These are phyloP conservation scores for Augiades crinisus DNA, from an alignment of 2,888 invertebrate genomes.

Conservation along the genomic window DNA sequence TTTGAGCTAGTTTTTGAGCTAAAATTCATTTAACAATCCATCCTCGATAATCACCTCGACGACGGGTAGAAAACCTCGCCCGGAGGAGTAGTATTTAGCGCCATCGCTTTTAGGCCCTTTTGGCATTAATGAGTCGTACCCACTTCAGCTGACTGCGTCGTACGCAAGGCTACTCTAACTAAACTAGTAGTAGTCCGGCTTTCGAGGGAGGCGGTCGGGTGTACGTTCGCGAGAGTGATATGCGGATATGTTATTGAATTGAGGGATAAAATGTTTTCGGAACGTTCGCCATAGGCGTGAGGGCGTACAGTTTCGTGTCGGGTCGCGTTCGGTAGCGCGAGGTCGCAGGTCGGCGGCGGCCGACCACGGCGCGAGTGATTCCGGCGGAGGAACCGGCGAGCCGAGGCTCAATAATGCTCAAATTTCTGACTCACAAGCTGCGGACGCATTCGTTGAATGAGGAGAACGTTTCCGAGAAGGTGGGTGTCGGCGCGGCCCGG, in stretches of 20 bases:
- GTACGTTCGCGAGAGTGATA: slow-evolving; percentile 47
- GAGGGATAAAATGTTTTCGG: slow-evolving; percentile 63
- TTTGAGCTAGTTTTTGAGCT: slow-evolving; percentile 44
- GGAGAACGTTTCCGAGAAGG: slow-evolving; percentile 88
- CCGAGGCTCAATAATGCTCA: slow-evolving; percentile 88
- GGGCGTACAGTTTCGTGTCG: slow-evolving; percentile 39
- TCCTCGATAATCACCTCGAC: slow-evolving; percentile 30
- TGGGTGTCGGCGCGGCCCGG: slow-evolving; percentile 71
- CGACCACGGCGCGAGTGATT: slow-evolving; percentile 42
- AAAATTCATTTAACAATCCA: slow-evolving; percentile 35
- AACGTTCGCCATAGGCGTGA: slow-evolving; percentile 62
- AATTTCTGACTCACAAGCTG: slow-evolving; percentile 92
- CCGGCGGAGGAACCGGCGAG: slow-evolving; percentile 59
- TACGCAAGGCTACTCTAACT: slow-evolving; percentile 74
- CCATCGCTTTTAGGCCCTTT: slow-evolving; percentile 59
- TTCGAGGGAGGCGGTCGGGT: slow-evolving; percentile 55
- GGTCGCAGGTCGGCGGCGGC: slow-evolving; percentile 31
- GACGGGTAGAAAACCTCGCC: slow-evolving; percentile 32
- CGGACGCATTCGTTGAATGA: slow-evolving; percentile 93
- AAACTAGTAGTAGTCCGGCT: slow-evolving; percentile 72
- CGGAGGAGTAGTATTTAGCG: slow-evolving; percentile 49
- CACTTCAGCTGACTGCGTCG: slow-evolving; percentile 81
- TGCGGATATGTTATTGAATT: slow-evolving; percentile 64
- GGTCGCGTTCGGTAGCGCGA: slow-evolving; percentile 30
- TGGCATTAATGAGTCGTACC: slow-evolving; percentile 65